Base-by-base conservation (phyloP, 2,888 invertebrate species). In the Phytoseiulus persimilis region DNA sequence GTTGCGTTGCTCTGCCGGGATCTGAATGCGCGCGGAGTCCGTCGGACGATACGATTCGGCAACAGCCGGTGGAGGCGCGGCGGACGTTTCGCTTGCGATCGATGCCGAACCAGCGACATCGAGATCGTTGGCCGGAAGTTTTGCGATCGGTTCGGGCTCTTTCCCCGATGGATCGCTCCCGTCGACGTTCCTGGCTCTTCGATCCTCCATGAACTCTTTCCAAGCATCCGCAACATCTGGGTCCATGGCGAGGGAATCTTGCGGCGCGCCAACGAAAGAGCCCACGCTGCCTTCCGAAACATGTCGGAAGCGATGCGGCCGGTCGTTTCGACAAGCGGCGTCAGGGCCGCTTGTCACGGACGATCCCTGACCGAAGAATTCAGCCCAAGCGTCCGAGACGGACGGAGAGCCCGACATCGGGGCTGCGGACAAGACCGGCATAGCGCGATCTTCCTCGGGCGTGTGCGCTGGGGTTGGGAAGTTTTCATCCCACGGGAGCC, bases 201-300 rank as follows among this genome's bases (percentile, higher is more conserved):
- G 23, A 14, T 87, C 87, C 18, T 87, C 33, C 39, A 87, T n/a
- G 23, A 87, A 87, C 33, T 31, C 32, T 32, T 87, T 87, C 87
- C 87, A 87, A 3, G 87, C 87, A 32, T 87, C 87, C 5, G 9
- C 45, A 6, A 87, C 87, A 6, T 87, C 87, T 6, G 87, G 87
- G 31, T 87, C 87, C 87, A 33, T 87, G n/a, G 31, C 18, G 14
- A 87, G 87, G n/a, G 33, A 87, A 32, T 87, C 87, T 87, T 87
- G 87, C 45, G 87, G 87, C 0, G 87, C 87, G 0, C 87, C 87
- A n/a, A 87, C 33, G 39, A 87, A 39, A 23, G 87, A 87, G 6
- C 18, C 23, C 0, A 87, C 87, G n/a, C 87, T 87, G 9, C 87
- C 45, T n/a, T 45, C 87, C 11, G 87, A 87, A 32, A 87, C 45